A percentile compares a stretch with the other conserved stretches of the same genome.
Conservation (phyloP, 53 echinoderm and acorn worm genomes). For the Holothuria scabra region DNA sequence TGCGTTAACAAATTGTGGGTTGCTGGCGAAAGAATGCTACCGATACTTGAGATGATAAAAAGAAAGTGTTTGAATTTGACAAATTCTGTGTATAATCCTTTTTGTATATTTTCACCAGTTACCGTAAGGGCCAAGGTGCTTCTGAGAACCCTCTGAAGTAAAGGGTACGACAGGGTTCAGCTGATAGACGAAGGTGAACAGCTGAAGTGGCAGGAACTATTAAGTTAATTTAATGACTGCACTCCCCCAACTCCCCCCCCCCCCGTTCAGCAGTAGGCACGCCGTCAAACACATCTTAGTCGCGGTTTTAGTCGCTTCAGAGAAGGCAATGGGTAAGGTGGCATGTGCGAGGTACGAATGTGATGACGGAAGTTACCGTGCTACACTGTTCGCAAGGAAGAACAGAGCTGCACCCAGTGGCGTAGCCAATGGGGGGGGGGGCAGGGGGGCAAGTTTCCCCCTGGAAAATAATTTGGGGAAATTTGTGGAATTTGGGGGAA, state of each 20-base stretch:
- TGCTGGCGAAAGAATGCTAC: too few species aligned
- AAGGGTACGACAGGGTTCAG: conserved; percentile 41
- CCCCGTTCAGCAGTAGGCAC: neutral
- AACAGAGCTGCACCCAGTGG: too few species aligned
- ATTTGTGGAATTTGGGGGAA: too few species aligned
- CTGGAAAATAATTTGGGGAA: too few species aligned
- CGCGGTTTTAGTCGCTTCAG: conserved; percentile 57
- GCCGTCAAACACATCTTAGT: conserved; percentile 15
- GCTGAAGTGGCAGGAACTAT: conserved; percentile 33
- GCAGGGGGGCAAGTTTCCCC: too few species aligned
- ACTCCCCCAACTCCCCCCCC: neutral
- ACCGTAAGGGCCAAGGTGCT: conserved; percentile 52
- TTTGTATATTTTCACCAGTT: conserved; percentile 35
- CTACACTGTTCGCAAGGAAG: conserved; percentile 53
- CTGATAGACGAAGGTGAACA: neutral
- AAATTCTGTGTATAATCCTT: conserved; percentile 26
- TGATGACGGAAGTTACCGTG: conserved; percentile 13
- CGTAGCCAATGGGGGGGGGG: too few species aligned
- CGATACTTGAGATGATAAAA: too few species aligned
- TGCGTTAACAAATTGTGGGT: too few species aligned
- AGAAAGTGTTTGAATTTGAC: neutral
- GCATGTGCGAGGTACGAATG: conserved; percentile 50
- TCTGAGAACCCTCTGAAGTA: conserved; percentile 43
- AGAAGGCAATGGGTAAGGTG: conserved; percentile 57
- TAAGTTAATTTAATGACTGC: neutral